Conservation (phyloP, 2,888 invertebrate species). For the Parnassius apollo region DNA sequence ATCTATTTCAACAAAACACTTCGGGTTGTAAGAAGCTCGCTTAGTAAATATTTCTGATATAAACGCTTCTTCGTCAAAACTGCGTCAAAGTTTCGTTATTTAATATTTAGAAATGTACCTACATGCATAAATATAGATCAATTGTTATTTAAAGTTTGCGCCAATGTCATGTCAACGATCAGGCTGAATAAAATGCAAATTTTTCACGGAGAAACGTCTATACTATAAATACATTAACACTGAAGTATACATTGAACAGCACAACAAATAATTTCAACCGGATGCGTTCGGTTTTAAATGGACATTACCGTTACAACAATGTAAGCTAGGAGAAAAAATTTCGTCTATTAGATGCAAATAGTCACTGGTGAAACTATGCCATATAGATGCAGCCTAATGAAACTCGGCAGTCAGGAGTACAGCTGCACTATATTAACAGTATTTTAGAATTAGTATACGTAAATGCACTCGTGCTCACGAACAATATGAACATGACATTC, state of each 20-base stretch:
- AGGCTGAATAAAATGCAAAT: too few relatives aligned
- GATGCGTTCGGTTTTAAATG: conserved; percentile 14
- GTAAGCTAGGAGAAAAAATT: conserved; percentile 20
- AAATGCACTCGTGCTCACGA: conserved; percentile 11
- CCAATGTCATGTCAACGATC: too few relatives aligned
- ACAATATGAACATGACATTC: background rate
- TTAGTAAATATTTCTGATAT: conserved; percentile 10
- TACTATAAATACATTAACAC: conserved; percentile 13
- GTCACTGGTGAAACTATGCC: conserved; percentile 1
- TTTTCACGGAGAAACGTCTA: conserved; percentile 7
- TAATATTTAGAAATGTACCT: too few relatives aligned
- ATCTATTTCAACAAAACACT: conserved; percentile 53
- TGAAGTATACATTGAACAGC: conserved; percentile 13
- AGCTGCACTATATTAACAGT: background rate
- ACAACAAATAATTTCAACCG: conserved; percentile 23
- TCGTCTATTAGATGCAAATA: conserved; percentile 10
- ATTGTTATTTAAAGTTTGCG: too few relatives aligned
- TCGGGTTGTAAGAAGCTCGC: conserved; percentile 42
- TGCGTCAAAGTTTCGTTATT: too few relatives aligned
- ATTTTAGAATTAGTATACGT: background rate
- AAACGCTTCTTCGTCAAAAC: conserved; percentile 3
- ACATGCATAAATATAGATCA: too few relatives aligned
- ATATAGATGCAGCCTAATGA: background rate
- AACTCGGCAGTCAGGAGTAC: background rate
- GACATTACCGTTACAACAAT: conserved; percentile 21